Conservation (phyloP, 1,140 invertebrate species). For the Diabrotica undecimpunctata region DNA sequence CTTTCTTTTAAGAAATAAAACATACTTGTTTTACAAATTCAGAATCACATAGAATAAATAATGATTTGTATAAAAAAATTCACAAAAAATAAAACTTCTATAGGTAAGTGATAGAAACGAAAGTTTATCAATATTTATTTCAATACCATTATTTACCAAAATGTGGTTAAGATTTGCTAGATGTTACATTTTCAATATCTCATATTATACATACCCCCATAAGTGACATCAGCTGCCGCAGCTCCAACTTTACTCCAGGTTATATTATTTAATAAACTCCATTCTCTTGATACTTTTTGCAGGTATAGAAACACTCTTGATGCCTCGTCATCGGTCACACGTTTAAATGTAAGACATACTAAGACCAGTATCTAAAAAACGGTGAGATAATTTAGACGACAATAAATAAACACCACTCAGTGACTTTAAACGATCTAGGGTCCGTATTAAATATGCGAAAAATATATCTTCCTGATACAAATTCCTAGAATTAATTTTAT, state of each 20-base stretch:
- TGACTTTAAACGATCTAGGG: neutral
- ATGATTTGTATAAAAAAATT: too few relatives aligned
- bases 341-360: conserved; percentile 62
- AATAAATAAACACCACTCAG: conserved; percentile 5
- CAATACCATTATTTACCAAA: too few relatives aligned
- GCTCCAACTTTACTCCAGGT: conserved; percentile 63
- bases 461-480: neutral
- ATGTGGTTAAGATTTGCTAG: too few relatives aligned
- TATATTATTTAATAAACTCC: conserved; percentile 67
- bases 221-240: conserved; percentile 60
- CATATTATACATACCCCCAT: conserved; percentile 47
- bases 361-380: conserved; percentile 60
- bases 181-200: too few relatives aligned
- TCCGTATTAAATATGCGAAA: too few relatives aligned
- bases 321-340: conserved; percentile 68
- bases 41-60: too few relatives aligned
- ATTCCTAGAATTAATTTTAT: neutral
- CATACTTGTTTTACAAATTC: too few relatives aligned
- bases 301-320: conserved; percentile 60
- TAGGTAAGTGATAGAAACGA: too few relatives aligned
- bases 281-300: conserved; percentile 68
- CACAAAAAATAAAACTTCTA: too few relatives aligned
- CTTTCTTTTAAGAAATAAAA: too few relatives aligned
- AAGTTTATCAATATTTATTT: too few relatives aligned
- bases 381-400: neutral